Conservation (phyloP, 2,113 vertebrate species). For the Mirounga angustirostris region DNA sequence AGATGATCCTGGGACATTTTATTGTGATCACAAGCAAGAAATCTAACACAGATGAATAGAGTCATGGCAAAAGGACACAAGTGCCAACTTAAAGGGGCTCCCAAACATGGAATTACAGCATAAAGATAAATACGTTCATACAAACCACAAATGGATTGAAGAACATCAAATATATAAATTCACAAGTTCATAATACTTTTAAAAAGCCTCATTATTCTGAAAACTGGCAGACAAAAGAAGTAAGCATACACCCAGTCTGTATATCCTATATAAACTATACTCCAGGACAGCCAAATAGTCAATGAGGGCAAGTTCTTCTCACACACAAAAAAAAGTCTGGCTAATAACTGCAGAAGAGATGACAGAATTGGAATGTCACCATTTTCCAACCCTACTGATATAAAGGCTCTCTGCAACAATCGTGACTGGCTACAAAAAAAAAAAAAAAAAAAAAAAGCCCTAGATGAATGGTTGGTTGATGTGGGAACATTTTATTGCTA, state of each 20-base stretch:
- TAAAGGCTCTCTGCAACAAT: background rate
- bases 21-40: background rate
- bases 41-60: background rate
- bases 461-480: background rate
- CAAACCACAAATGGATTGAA: background rate
- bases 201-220: conserved; percentile 1
- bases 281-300: background rate
- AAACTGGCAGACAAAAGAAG: conserved; percentile 37
- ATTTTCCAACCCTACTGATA: background rate
- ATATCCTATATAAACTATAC: conserved; percentile 19
- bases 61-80: background rate
- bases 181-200: background rate
- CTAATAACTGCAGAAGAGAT: conserved; percentile 18
- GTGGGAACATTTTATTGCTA: background rate
- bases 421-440: background rate
- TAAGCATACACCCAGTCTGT: background rate
- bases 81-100: background rate
- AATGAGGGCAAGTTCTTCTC: background rate
- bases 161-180: background rate
- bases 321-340: background rate
- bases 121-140: background rate
- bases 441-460: background rate
- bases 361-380: background rate
- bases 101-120: background rate
- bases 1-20: conserved; percentile 23